Evolutionary conservation across 2,888 invertebrate genomes (phyloP).

Genomic region (Parnassius smintheus): DNA sequence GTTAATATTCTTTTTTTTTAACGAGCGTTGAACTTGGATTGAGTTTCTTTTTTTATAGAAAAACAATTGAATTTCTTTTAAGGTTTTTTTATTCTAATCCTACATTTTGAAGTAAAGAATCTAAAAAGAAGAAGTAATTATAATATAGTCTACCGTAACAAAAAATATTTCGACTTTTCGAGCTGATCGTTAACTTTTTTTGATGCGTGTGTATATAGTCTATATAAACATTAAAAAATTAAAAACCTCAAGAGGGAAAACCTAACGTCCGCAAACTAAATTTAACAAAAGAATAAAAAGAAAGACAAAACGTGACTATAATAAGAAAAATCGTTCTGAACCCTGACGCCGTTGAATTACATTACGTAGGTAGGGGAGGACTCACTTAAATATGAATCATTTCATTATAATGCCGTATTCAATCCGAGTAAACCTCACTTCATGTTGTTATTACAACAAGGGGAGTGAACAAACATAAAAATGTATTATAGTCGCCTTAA

Average conservation of each 20-base stretch:
- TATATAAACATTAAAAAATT: no score
- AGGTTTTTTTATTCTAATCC: no score
- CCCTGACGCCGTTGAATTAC: conserved; percentile 74
- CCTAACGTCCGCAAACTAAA: conserved; percentile 29
- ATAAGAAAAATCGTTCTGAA: conserved; percentile 78
- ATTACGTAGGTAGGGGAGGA: conserved; percentile 74
- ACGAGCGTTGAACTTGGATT: no score
- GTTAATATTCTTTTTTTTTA: no score
- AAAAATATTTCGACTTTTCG: no score
- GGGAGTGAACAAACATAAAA: conserved; percentile 72
- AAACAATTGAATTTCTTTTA: no score
- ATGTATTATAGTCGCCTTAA: conserved; percentile 66
- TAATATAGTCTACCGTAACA: no score
- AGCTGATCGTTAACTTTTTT: no score
- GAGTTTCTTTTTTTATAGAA: no score
- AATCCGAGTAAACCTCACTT: conserved; percentile 79
- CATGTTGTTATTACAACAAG: conserved; percentile 73
- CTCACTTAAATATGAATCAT: conserved; percentile 82
- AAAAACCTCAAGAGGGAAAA: neutral
- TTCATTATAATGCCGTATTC: conserved; percentile 81
- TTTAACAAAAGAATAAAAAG: conserved; percentile 33
- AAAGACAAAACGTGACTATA: conserved; percentile 74
- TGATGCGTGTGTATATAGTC: no score
- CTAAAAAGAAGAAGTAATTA: no score
- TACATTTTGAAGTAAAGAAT: no score